These are phyloP conservation scores for Marmota monax DNA, from an alignment of 2,113 vertebrate genomes.

Conservation along the genomic window DNA sequence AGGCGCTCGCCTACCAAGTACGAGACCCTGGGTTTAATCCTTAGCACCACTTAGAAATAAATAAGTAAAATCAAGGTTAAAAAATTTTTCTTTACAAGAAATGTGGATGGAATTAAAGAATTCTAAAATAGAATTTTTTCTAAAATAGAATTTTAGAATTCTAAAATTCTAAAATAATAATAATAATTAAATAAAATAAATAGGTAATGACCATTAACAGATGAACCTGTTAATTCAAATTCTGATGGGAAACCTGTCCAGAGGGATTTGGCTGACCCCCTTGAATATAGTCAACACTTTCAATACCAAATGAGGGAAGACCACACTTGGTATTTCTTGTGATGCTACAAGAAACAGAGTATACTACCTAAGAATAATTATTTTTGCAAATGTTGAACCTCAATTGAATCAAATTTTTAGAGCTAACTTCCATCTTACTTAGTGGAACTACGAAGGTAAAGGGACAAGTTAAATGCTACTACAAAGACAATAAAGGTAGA, in stretches of 20 bases:
- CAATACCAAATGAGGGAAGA: neutral
- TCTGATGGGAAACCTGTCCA: neutral
- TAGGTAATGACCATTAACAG: neutral
- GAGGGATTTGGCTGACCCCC: neutral
- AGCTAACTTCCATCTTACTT: conserved; percentile 23
- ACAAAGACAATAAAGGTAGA: neutral
- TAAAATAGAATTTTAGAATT: no score
- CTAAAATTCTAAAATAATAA: neutral
- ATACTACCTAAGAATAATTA: neutral
- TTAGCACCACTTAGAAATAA: no score
- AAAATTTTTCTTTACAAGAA: neutral
- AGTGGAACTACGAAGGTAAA: neutral
- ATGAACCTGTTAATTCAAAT: conserved; percentile 11
- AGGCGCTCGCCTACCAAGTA: no score
- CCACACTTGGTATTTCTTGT: neutral
- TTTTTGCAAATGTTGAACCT: neutral
- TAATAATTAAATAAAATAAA: neutral
- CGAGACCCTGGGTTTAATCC: no score
- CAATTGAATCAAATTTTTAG: neutral
- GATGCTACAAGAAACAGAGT: neutral
- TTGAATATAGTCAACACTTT: neutral
- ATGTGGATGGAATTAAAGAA: neutral
- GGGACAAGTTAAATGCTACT: neutral
- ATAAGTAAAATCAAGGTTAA: no score
- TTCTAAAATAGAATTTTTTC: no score